A percentile compares a stretch with the other conserved stretches of the same genome.
phyloP scores from a whole-genome alignment of 1,140 invertebrate species.

The Sinonovacula constricta region DNA sequence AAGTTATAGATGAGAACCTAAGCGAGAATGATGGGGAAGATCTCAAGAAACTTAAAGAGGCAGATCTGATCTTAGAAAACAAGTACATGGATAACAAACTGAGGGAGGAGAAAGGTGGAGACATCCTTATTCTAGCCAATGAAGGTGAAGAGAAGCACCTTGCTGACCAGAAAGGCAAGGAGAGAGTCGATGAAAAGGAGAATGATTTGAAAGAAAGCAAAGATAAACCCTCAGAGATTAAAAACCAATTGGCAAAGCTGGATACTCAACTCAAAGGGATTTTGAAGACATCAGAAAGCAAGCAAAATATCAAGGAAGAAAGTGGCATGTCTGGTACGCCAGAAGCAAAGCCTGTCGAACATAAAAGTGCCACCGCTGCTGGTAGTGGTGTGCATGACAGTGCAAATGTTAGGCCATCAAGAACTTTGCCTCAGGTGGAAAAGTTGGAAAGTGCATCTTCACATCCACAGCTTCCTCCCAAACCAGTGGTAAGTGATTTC shows the following conservation, averaged over 20 bases:
- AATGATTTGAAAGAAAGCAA: constrained; percentile 23
- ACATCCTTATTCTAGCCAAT: constrained; percentile 53
- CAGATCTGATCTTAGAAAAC: constrained; percentile 68
- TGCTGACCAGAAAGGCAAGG: constrained; percentile 65
- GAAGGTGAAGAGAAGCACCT: constrained; percentile 63
- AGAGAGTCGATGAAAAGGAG: constrained; percentile 67
- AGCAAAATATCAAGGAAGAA: constrained; percentile 26
- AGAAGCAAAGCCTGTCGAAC: constrained; percentile 9
- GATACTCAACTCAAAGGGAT: constrained; percentile 43
- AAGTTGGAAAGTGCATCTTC: constrained; percentile 42
- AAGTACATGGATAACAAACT: constrained; percentile 70
- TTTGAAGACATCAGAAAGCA: constrained; percentile 39
- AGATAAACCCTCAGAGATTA: constrained; percentile 37
- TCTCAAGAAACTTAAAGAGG: constrained; percentile 62
- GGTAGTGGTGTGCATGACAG: background rate
- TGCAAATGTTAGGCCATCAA: constrained; percentile 17
- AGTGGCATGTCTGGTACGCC: too few relatives aligned
- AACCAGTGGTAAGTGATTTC: too few relatives aligned
- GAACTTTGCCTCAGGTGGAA: constrained; percentile 44
- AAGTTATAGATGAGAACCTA: constrained; percentile 75
- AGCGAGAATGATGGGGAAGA: constrained; percentile 71
- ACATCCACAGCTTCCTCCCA: too few relatives aligned
- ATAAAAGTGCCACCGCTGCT: constrained; percentile 13
- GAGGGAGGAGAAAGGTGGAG: constrained; percentile 68
- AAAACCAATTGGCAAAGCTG: constrained; percentile 43